Conservation (phyloP, 2,888 invertebrate genomes). For the Plagiodera versicolora region DNA sequence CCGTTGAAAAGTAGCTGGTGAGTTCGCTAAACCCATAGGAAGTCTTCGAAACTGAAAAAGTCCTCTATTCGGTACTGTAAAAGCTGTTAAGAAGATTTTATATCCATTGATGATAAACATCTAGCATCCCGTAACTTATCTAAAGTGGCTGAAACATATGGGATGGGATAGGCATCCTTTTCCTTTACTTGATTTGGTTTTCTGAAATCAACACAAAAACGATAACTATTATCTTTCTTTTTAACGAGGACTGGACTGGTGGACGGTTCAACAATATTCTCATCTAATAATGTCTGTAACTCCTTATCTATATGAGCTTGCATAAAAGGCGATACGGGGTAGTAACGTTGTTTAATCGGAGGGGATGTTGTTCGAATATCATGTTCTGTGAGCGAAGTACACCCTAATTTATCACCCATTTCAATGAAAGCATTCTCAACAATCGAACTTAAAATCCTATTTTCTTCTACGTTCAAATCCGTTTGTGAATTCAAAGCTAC, state of each 20-base stretch:
- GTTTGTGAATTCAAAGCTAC: background rate
- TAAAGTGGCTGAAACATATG: no score
- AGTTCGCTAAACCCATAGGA: conserved; percentile 36
- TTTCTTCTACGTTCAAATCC: background rate
- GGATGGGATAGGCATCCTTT: no score
- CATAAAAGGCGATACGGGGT: no score
- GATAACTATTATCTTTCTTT: no score
- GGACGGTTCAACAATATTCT: no score
- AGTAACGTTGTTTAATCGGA: background rate
- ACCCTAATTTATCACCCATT: background rate
- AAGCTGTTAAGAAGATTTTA: conserved; percentile 36
- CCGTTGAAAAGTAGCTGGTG: conserved; percentile 37
- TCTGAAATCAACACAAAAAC: no score
- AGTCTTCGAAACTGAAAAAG: conserved; percentile 37
- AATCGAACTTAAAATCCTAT: background rate
- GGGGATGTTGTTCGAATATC: background rate
- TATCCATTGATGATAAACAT: conserved; percentile 8
- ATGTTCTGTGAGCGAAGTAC: background rate
- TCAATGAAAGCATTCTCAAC: background rate
- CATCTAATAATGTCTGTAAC: no score
- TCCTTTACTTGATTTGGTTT: no score
- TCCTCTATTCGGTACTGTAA: conserved; percentile 36
- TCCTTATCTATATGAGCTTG: no score
- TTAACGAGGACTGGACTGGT: no score
- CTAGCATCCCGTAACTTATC: no score